A percentile compares a stretch with the other conserved stretches of the same genome.
These are phyloP conservation scores for Pedetes capensis DNA, from an alignment of 2,113 vertebrate genomes.

Conservation along the genomic window DNA sequence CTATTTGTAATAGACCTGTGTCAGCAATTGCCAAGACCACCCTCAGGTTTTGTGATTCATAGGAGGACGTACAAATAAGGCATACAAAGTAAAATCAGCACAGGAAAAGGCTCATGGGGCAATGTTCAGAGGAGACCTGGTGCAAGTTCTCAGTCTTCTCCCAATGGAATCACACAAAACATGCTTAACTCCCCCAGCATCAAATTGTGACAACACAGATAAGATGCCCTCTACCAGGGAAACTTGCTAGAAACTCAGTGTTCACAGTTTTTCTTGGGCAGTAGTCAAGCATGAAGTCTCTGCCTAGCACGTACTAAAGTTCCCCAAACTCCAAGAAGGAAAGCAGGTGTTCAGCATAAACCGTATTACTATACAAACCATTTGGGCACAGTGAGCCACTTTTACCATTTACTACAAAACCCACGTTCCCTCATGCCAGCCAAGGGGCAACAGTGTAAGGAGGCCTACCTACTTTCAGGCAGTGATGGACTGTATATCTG, in stretches of 20 bases:
- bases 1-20: background rate
- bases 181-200: background rate
- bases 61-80: background rate
- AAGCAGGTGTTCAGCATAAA: conserved; percentile 12
- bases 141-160: background rate
- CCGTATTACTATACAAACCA: background rate
- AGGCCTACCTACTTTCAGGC: background rate
- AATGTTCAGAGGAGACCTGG: background rate
- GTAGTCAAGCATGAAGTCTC: background rate
- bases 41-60: background rate
- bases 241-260: background rate
- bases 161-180: background rate
- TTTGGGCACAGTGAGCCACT: background rate
- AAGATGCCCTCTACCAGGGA: background rate
- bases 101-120: background rate
- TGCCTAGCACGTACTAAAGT: background rate
- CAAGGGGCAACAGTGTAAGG: background rate
- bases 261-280: background rate
- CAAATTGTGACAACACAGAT: background rate
- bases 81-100: background rate
- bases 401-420: background rate
- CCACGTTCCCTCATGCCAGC: background rate
- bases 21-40: background rate
- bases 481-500: background rate
- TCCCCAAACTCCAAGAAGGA: background rate